These are phyloP conservation scores for Phyto melanocephala DNA, from an alignment of 2,888 invertebrate species.

Conservation along the genomic window DNA sequence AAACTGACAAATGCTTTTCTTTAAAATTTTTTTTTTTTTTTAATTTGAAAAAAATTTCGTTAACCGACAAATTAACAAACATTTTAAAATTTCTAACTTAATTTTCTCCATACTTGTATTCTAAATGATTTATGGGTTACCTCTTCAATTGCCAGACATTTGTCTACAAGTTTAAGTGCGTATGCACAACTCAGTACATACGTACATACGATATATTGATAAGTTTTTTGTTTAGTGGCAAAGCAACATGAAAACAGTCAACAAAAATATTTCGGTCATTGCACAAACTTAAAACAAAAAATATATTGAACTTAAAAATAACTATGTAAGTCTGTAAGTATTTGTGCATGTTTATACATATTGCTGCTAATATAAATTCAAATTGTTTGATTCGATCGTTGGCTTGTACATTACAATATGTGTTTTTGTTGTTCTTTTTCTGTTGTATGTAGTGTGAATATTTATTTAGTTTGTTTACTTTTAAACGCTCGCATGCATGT, in stretches of 20 bases:
- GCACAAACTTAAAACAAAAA: slow-evolving; percentile 47
- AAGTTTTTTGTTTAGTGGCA: background rate
- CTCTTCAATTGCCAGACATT: background rate
- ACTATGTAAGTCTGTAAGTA: no score
- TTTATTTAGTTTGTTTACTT: slow-evolving; percentile 35
- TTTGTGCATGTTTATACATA: no score
- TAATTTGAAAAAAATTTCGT: no score
- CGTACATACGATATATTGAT: no score
- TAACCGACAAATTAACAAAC: no score
- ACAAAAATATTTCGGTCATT: slow-evolving; percentile 67
- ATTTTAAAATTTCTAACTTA: no score
- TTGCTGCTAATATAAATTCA: slow-evolving; percentile 49
- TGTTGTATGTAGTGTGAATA: slow-evolving; percentile 27
- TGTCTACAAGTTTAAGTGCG: slow-evolving; percentile 12
- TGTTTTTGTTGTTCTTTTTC: background rate
- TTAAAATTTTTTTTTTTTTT: no score
- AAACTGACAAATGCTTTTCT: no score
- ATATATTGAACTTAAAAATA: background rate
- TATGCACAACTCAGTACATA: background rate
- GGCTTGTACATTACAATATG: background rate
- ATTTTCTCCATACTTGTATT: no score
- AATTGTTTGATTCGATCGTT: slow-evolving; percentile 47
- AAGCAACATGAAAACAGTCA: slow-evolving; percentile 47
- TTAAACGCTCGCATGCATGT: slow-evolving; percentile 28
- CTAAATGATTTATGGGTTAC: background rate